Evolutionary conservation across 2,888 invertebrate species (phyloP), one percentile per base, ranked within the genome.

Genomic region (Periphyllus acericola): DNA sequence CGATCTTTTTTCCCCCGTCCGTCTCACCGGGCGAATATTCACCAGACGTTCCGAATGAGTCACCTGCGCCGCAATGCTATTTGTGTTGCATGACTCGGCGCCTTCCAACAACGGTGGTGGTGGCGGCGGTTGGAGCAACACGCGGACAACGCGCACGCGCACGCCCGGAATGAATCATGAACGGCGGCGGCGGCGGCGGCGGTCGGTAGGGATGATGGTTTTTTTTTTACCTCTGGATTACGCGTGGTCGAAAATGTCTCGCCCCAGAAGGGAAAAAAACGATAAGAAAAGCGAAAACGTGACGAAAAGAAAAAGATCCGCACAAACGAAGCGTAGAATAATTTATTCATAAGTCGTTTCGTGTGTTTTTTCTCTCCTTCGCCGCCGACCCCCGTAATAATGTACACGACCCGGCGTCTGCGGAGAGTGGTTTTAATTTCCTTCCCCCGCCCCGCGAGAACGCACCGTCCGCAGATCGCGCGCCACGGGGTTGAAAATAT

Each of bases 11-110:
- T 46, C 46, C 46, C 46, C 11, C 46, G 46, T 46, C 60, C 25
- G 21, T 3, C 60, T 29, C 68, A n/a, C 68, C 29, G 29, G 68
- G 29, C n/a, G 55, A 36, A 83, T n/a, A n/a, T 55, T 55, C 52
- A 29, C 32, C 8, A 52, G 72, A 74, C n/a, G 55, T n/a, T 34
- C 0, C 29, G 32, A 55, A 71, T 86, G 86, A 86, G 79, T 86
- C 79, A 79, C 71, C 71, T 66, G 55, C 21, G 4, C 71, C 79
- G 72, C 71, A 36, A 72, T 34, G 86, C 55, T 72, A 79, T 86
- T 86, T 86, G 55, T 86, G 79, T 79, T 79, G 72, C 80, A 80
- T 72, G 79, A 86, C 86, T 36, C 29, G 40, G 55, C 55, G 86
- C 60, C 80, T 86, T 72, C 25, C 68, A 52, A 68, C n/a, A 29